Conservation (phyloP, 2,113 vertebrate genomes). For the Mormyrus lacerda region DNA sequence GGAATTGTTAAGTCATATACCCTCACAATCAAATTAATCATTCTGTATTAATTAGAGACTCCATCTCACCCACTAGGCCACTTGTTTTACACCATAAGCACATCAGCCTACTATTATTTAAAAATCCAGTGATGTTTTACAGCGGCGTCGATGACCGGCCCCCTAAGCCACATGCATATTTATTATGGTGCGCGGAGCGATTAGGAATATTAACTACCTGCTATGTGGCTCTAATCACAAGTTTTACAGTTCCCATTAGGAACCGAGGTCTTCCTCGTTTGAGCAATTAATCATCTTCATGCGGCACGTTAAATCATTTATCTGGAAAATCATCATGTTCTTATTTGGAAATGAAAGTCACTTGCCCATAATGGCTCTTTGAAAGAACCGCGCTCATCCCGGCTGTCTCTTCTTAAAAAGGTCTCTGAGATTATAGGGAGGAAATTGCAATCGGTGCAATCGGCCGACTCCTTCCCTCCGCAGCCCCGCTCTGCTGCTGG, state of each 20-base stretch:
- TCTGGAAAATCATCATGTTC: neutral
- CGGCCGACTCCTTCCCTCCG: neutral
- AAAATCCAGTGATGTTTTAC: neutral
- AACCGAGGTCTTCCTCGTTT: neutral
- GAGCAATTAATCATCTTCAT: neutral
- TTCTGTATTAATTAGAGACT: neutral
- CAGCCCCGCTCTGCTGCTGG: neutral
- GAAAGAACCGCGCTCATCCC: neutral
- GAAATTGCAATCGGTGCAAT: neutral
- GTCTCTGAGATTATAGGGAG: neutral
- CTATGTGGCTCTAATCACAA: neutral
- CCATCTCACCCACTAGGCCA: neutral
- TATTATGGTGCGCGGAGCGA: neutral
- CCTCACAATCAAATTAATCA: neutral
- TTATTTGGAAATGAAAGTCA: neutral
- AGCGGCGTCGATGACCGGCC: neutral
- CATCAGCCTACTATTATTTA: neutral
- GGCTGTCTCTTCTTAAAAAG: neutral
- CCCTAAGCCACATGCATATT: constrained; percentile 1
- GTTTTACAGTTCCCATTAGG: neutral
- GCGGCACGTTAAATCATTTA: neutral
- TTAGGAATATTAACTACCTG: neutral
- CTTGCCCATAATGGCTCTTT: neutral
- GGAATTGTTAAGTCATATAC: neutral
- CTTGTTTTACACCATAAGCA: neutral